Evolutionary conservation across 2,888 invertebrate genomes (phyloP).

Genomic region (Microctonus hyperodae): DNA sequence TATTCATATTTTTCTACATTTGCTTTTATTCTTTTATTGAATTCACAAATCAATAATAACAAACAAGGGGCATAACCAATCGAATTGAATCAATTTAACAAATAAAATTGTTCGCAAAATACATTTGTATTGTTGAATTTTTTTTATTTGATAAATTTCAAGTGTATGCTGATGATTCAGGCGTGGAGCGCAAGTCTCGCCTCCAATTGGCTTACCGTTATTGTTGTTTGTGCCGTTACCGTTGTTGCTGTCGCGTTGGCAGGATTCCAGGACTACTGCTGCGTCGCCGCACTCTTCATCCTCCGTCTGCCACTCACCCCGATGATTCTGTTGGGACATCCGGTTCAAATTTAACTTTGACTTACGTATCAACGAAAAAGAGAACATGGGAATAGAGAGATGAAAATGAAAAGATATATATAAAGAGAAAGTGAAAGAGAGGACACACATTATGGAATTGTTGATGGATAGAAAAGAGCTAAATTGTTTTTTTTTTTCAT

Average conservation of each 20-base stretch:
- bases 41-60: not conserved
- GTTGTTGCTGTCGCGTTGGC: slow-evolving; percentile 59
- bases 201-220: slow-evolving; percentile 56
- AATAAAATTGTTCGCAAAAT: not conserved
- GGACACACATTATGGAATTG: not conserved
- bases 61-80: not conserved
- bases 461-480: slow-evolving; percentile 11
- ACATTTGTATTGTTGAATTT: not conserved
- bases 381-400: slow-evolving; percentile 7
- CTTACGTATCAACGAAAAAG: slow-evolving; percentile 23
- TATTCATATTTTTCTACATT: not conserved
- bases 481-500: slow-evolving; percentile 4
- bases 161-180: slow-evolving; percentile 38
- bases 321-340: slow-evolving; percentile 55
- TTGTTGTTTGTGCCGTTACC: slow-evolving; percentile 55
- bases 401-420: not conserved
- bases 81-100: not conserved
- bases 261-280: slow-evolving; percentile 61
- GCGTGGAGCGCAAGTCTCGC: slow-evolving; percentile 46
- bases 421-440: not conserved
- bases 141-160: slow-evolving; percentile 24
- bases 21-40: not conserved
- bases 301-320: slow-evolving; percentile 60
- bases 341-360: slow-evolving; percentile 48
- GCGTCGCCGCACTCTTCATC: slow-evolving; percentile 62